phyloP scores from a whole-genome alignment of 2,888 invertebrate species.

The Hesperia comma region DNA sequence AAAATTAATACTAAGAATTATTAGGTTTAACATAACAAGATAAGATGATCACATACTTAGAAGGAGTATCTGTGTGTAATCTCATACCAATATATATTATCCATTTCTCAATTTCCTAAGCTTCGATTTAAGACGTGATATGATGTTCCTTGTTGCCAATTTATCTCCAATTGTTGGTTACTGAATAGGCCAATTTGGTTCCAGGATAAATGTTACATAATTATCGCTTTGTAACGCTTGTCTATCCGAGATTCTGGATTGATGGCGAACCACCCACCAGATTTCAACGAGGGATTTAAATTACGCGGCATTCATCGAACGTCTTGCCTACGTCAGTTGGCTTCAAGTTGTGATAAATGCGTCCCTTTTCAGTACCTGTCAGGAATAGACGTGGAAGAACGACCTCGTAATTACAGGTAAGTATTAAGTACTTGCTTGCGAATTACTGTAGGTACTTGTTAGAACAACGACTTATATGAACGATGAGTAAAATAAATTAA shows the following conservation, averaged over 20 bases:
- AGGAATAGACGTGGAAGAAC: constrained; percentile 61
- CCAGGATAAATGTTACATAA: constrained; percentile 60
- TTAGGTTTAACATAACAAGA: not conserved
- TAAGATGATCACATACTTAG: too few species aligned
- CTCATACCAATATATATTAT: not conserved
- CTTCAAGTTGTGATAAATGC: constrained; percentile 70
- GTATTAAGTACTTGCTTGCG: constrained; percentile 10
- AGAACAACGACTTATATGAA: too few species aligned
- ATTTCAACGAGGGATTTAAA: constrained; percentile 67
- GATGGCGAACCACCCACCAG: constrained; percentile 62
- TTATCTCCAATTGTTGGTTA: constrained; percentile 32
- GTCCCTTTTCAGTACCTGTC: constrained; percentile 66
- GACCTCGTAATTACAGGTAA: constrained; percentile 59
- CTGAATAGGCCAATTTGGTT: constrained; percentile 32
- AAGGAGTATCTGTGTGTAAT: not conserved
- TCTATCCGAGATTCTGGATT: constrained; percentile 56
- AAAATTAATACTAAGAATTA: not conserved
- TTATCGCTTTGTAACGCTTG: constrained; percentile 54
- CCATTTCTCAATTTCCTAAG: not conserved
- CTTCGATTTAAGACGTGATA: constrained; percentile 9
- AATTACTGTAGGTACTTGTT: too few species aligned
- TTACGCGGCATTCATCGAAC: constrained; percentile 67
- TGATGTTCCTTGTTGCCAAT: constrained; percentile 27
- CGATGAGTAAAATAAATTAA: too few species aligned
- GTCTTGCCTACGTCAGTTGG: constrained; percentile 60